Evolutionary conservation across 2,888 invertebrate species (phyloP).

Genomic region (Heliothis peltigera): DNA sequence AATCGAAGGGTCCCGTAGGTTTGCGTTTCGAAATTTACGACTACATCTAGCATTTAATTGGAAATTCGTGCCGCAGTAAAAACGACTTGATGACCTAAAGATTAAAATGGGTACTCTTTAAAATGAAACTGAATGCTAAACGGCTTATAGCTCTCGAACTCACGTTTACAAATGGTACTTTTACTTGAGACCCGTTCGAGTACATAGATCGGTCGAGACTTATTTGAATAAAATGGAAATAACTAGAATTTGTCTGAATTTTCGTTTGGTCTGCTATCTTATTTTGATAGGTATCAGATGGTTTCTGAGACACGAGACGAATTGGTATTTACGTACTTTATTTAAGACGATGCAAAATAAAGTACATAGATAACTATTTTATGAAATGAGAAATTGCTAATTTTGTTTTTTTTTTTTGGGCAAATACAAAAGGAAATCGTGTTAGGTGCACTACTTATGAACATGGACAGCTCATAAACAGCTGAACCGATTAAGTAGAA

Average conservation of each 20-base stretch:
- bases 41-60: conserved; percentile 85
- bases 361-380: not conserved
- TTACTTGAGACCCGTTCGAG: conserved; percentile 56
- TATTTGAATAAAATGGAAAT: conserved; percentile 64
- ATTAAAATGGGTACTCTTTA: conserved; percentile 78
- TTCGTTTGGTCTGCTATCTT: conserved; percentile 32
- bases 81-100: conserved; percentile 82
- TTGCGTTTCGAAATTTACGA: conserved; percentile 86
- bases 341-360: conserved; percentile 5
- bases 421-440: no score
- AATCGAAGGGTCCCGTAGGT: conserved; percentile 82
- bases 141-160: conserved; percentile 59
- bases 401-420: no score
- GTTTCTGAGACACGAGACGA: conserved; percentile 8
- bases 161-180: conserved; percentile 72
- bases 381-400: not conserved
- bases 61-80: conserved; percentile 85
- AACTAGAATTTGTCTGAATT: conserved; percentile 51
- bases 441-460: no score
- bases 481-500: no score
- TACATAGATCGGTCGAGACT: conserved; percentile 48
- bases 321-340: not conserved
- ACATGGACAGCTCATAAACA: no score
- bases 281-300: conserved; percentile 14
- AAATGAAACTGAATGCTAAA: conserved; percentile 74